Percentiles rank a stretch among this genome's conserved stretches.
phyloP scores from a whole-genome alignment of 2,888 invertebrate genomes.

The Scaptomyza flava region DNA sequence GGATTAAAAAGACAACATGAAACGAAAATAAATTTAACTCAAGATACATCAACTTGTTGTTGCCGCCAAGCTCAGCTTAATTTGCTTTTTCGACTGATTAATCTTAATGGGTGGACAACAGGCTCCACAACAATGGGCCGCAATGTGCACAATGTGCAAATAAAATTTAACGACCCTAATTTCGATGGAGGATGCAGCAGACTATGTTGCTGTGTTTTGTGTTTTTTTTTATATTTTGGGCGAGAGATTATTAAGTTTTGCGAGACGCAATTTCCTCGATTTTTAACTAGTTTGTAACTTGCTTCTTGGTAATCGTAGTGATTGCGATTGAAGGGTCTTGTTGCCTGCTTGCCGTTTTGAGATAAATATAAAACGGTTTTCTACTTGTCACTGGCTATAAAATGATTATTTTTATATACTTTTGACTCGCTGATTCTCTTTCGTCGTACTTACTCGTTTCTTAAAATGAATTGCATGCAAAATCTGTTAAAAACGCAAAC shows the following conservation, averaged over 20 bases:
- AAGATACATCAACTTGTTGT: constrained; percentile 9
- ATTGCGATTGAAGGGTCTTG: background rate
- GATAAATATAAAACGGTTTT: background rate
- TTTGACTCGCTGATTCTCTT: background rate
- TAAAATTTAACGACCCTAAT: constrained; percentile 66
- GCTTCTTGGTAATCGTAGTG: background rate
- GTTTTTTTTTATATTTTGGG: background rate
- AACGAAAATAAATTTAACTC: constrained; percentile 1
- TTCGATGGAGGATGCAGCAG: constrained; percentile 37
- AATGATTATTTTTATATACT: no score
- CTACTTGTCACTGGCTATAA: no score
- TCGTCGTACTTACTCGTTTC: background rate
- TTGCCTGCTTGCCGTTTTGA: background rate
- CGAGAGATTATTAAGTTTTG: constrained; percentile 17
- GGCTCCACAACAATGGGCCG: constrained; percentile 35
- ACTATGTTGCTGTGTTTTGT: background rate
- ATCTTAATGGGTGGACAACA: constrained; percentile 61
- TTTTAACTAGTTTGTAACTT: background rate
- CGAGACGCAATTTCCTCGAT: background rate
- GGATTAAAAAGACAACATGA: constrained; percentile 4
- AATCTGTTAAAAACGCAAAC: background rate
- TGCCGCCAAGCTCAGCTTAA: constrained; percentile 3
- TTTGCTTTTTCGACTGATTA: constrained; percentile 38
- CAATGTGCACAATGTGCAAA: constrained; percentile 39
- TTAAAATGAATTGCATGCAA: no score